These are phyloP conservation scores for Hemiscyllium ocellatum DNA, from an alignment of 2,113 vertebrate species.

Conservation along the genomic window DNA sequence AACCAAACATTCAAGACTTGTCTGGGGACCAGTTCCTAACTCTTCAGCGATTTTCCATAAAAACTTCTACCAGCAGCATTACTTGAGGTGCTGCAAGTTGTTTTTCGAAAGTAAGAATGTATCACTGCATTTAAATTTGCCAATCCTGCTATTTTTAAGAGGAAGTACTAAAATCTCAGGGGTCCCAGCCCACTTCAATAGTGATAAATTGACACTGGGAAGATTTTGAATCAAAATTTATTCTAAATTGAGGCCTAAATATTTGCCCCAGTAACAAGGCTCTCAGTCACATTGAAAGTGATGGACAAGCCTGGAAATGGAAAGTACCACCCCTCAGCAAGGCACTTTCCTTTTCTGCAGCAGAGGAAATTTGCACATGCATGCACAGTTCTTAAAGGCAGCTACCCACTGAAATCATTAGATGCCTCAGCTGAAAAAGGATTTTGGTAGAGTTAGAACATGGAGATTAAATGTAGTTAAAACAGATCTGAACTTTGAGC, in stretches of 20 bases:
- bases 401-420: too few species aligned
- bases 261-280: too few species aligned
- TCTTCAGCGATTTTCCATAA: not conserved
- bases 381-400: too few species aligned
- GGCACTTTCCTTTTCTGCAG: too few species aligned
- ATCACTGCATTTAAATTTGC: not conserved
- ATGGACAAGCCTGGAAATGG: too few species aligned
- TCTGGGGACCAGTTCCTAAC: not conserved
- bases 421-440: too few species aligned
- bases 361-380: too few species aligned
- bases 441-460: too few species aligned
- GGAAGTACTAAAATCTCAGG: not conserved
- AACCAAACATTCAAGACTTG: not conserved
- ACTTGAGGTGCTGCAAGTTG: not conserved
- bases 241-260: not conserved
- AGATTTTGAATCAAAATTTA: not conserved
- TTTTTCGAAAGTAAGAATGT: not conserved
- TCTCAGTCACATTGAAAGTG: too few species aligned
- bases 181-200: not conserved
- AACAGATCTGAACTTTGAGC: too few species aligned
- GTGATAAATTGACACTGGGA: not conserved
- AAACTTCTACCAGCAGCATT: not conserved
- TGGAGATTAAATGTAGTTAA: too few species aligned
- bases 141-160: not conserved
- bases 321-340: too few species aligned